Evolutionary conservation across 2,888 invertebrate genomes (phyloP).

Genomic region (Aphodius granarius): DNA sequence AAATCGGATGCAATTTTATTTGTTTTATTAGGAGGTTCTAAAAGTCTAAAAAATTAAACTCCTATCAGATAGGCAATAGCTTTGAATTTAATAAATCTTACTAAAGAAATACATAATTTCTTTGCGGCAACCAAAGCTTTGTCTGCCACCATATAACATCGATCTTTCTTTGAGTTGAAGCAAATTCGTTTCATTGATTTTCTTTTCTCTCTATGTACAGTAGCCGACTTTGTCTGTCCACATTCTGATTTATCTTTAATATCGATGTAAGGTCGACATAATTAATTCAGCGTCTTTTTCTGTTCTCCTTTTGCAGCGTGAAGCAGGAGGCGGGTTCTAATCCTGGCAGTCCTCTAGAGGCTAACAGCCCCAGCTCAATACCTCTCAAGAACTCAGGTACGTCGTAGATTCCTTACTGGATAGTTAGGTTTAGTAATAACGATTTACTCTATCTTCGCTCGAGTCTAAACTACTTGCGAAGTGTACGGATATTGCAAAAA

Average conservation of each 20-base stretch:
- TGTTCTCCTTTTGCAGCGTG: constrained; percentile 45
- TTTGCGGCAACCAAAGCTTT: no score
- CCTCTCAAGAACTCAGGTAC: constrained; percentile 47
- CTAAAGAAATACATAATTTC: no score
- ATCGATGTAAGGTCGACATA: not conserved
- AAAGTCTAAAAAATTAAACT: no score
- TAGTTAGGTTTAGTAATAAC: not conserved
- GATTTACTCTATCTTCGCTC: not conserved
- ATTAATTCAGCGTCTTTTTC: not conserved
- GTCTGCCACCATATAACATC: no score
- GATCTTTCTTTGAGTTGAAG: no score
- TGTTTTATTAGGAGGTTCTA: no score
- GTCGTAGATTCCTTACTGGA: constrained; percentile 23
- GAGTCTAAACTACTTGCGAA: not conserved
- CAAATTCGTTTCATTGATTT: no score
- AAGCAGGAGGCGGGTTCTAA: constrained; percentile 52
- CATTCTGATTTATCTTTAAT: not conserved
- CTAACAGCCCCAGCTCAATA: constrained; percentile 49
- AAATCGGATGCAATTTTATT: no score
- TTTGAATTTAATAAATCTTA: no score
- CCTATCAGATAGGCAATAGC: no score
- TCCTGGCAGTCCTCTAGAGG: constrained; percentile 53
- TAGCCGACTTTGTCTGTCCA: not conserved
- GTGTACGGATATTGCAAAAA: not conserved
- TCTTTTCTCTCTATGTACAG: no score